Evolutionary conservation across 2,797 vertebrate species (phyloP).

Genomic region (Myioborus miniatus): DNA sequence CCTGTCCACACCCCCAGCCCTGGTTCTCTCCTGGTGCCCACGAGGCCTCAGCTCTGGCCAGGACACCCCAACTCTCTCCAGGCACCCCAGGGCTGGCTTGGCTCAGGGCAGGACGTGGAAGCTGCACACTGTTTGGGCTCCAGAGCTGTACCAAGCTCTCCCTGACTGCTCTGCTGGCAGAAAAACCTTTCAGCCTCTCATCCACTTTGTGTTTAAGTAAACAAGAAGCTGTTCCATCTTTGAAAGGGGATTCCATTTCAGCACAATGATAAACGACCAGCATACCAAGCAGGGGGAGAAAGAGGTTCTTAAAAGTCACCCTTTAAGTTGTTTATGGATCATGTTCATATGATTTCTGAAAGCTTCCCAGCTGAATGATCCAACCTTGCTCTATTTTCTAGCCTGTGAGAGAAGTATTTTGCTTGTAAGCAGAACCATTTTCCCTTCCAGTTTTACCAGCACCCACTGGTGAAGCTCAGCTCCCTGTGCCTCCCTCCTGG

Average conservation of each 20-base stretch:
- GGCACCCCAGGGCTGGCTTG: not conserved
- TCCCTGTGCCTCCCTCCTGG: not conserved
- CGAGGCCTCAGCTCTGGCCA: not conserved
- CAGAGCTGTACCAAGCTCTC: not conserved
- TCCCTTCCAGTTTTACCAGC: not conserved
- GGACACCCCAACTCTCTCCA: not conserved
- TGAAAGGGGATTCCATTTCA: slow-evolving; percentile 63
- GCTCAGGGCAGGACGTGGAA: not conserved
- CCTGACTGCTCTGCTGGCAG: slow-evolving; percentile 13
- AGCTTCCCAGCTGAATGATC: not conserved
- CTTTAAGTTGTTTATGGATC: slow-evolving; percentile 26
- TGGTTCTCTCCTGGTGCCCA: fast-evolving
- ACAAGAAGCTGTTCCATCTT: slow-evolving; percentile 44
- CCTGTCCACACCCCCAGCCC: not conserved
- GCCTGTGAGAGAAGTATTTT: not conserved
- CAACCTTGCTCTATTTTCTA: not conserved
- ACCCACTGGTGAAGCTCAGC: not conserved
- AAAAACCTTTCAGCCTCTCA: slow-evolving; percentile 47
- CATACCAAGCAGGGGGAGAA: slow-evolving; percentile 56
- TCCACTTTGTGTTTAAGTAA: slow-evolving; percentile 59
- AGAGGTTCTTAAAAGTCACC: slow-evolving; percentile 38
- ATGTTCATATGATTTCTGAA: not conserved
- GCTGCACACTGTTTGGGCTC: not conserved
- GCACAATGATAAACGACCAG: slow-evolving; percentile 62
- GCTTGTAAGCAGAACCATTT: not conserved